phyloP scores from a whole-genome alignment of 1,140 invertebrate genomes.

The Lepidurus arcticus region DNA sequence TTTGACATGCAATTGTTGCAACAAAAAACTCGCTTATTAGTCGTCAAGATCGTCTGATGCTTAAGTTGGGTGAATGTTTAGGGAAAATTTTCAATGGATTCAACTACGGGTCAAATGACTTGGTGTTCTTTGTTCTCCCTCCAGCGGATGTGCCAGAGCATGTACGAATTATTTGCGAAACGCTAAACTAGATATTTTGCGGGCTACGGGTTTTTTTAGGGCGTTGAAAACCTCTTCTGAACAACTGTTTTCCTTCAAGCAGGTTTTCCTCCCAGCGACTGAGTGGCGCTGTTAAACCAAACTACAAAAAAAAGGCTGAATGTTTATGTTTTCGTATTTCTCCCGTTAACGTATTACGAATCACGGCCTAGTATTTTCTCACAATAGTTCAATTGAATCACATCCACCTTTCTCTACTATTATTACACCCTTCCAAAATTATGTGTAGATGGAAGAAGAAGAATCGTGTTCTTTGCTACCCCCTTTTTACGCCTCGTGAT shows the following conservation, averaged over 20 bases:
- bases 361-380: background rate
- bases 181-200: background rate
- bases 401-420: background rate
- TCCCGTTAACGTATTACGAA: background rate
- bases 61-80: background rate
- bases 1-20: constrained; percentile 19
- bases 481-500: background rate
- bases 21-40: constrained; percentile 11
- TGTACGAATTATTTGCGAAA: background rate
- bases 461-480: background rate
- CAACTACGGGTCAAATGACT: background rate
- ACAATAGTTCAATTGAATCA: background rate
- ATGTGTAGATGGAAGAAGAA: background rate
- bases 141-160: background rate
- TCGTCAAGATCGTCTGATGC: background rate
- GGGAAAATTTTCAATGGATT: background rate
- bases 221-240: background rate
- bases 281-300: background rate
- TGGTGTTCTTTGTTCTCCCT: background rate
- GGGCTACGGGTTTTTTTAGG: background rate
- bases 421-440: background rate
- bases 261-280: background rate
- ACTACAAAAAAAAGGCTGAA: background rate
- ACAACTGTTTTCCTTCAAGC: background rate
- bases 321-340: background rate